These are phyloP conservation scores for Eolophus roseicapilla DNA, from an alignment of 2,113 vertebrate genomes.

Conservation along the genomic window DNA sequence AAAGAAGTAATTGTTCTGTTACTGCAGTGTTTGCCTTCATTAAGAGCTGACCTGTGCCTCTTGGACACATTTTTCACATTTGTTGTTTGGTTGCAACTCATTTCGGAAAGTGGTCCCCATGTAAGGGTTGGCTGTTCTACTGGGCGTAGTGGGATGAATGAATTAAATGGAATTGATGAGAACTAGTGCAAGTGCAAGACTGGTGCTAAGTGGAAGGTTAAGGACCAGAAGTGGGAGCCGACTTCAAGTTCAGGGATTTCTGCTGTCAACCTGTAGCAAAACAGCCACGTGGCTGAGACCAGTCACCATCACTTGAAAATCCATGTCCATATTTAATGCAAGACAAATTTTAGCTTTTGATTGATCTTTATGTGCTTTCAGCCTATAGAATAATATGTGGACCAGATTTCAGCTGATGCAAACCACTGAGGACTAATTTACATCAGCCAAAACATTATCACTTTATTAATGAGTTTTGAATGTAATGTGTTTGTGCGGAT, in stretches of 20 bases:
- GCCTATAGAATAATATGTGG: background rate
- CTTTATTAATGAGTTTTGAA: background rate
- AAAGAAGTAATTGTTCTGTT: background rate
- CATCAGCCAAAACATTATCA: background rate
- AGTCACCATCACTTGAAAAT: background rate
- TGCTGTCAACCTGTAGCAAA: background rate
- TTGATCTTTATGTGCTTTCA: background rate
- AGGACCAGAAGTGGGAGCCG: background rate
- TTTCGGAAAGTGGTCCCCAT: background rate
- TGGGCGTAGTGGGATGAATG: background rate
- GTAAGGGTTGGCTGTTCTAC: background rate
- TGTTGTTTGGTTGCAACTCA: background rate
- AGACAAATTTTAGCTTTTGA: background rate
- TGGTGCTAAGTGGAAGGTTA: background rate
- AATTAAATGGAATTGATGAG: background rate
- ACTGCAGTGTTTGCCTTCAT: fast-evolving
- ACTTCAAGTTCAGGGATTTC: background rate
- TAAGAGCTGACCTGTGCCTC: background rate
- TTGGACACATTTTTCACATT: background rate
- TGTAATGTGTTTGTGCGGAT: background rate
- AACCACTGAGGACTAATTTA: background rate
- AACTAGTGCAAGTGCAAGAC: background rate
- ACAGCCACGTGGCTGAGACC: background rate
- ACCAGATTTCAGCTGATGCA: background rate
- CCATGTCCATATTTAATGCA: background rate